Evolutionary conservation across 2,113 vertebrate species (phyloP).

Genomic region (Rattus rattus): DNA sequence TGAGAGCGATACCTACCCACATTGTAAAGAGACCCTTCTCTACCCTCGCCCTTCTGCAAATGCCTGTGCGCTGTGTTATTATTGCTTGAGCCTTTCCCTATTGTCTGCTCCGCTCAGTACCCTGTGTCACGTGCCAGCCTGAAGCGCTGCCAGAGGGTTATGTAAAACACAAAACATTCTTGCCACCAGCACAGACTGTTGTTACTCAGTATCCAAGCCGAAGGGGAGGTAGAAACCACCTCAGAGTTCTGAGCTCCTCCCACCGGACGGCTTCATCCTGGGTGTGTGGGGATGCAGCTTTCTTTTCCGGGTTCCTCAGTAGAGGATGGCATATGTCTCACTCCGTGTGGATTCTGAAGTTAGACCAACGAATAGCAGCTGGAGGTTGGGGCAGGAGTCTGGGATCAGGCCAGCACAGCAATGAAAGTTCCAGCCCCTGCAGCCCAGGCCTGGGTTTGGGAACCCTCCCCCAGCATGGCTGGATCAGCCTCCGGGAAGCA

Average conservation of each 20-base stretch:
- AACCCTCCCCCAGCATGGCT: conserved; percentile 63
- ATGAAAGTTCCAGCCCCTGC: conserved; percentile 57
- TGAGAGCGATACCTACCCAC: background rate
- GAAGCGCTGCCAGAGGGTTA: background rate
- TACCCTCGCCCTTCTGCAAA: background rate
- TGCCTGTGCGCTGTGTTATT: no score
- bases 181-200: background rate
- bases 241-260: background rate
- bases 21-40: background rate
- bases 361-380: background rate
- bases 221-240: background rate
- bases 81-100: background rate
- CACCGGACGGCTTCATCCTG: accelerated
- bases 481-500: conserved; percentile 84
- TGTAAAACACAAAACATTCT: no score
- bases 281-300: background rate
- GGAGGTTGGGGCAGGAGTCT: conserved; percentile 45
- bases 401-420: background rate
- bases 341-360: background rate
- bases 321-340: background rate
- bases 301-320: background rate
- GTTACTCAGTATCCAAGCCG: background rate
- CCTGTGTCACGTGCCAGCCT: background rate
- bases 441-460: conserved; percentile 2
- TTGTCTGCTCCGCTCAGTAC: no score